These are phyloP conservation scores for Anguilla japonica DNA, from an alignment of 2,113 vertebrate species.

Conservation along the genomic window DNA sequence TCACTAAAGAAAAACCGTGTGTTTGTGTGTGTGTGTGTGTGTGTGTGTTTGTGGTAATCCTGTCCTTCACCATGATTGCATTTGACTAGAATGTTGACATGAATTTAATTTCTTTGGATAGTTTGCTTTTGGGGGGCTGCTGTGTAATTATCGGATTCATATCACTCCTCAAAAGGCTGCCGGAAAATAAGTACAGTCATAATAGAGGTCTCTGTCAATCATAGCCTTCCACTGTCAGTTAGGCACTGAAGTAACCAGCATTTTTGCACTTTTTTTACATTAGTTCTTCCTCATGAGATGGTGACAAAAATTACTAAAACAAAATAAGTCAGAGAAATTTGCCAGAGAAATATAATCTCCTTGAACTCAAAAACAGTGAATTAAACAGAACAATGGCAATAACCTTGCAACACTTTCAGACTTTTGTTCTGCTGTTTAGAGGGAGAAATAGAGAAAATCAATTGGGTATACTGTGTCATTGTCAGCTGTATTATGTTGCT, in stretches of 20 bases:
- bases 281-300: neutral
- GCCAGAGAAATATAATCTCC: too few relatives aligned
- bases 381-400: neutral
- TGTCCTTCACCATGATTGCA: neutral
- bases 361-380: neutral
- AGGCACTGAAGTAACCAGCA: neutral
- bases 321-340: too few relatives aligned
- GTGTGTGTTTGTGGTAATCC: neutral
- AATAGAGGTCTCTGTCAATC: neutral
- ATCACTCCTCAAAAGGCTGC: neutral
- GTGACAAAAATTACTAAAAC: neutral
- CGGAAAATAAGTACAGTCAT: neutral
- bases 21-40: neutral
- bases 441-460: neutral
- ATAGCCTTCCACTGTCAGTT: neutral
- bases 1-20: neutral
- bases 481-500: constrained; percentile 9
- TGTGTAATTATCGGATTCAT: neutral
- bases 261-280: neutral
- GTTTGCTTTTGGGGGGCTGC: neutral
- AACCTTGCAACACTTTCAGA: neutral
- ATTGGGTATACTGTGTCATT: neutral
- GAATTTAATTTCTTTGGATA: neutral
- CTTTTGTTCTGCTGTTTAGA: too few relatives aligned
- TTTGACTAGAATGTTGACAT: neutral